Evolutionary conservation across 2,113 vertebrate genomes (phyloP), one percentile per base, ranked within the genome.

Genomic region (Phalacrocorax carbo): DNA sequence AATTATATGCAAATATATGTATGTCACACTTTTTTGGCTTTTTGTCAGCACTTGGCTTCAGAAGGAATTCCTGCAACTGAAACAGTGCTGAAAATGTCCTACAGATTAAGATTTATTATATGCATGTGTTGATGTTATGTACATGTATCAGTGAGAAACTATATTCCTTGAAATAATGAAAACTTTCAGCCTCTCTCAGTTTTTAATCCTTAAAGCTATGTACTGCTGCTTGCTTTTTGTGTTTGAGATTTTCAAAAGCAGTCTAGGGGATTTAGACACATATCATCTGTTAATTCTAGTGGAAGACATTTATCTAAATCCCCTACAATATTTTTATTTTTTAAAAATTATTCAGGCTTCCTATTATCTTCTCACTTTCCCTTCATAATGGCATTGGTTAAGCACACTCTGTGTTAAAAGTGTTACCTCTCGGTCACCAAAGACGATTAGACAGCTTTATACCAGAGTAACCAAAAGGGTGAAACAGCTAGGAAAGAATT

Each of bases 391-490:
- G 46, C 61, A 86, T 21, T 82, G 72, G 55, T 75, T 86, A 84
- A 80, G 55, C 71, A 77, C 12, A 80, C 54, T 6, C 65, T 25
- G 27, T 48, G 51, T 94, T 73, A 78, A 42, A 86, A 92, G 76
- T 55, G 57, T 49, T 61, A 85, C 77, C 52, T 76, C 73, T 70
- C 8, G n/a, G 65, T 58, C 89, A 89, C 73, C 2, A 2, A 85
- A 83, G 66, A 90, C 46, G 83, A 89, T 93, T 91, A 94, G 25
- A 79, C 44, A 85, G 60, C 62, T 94, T 94, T 87, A 48, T 46
- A 85, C 13, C 49, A 72, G 32, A 66, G 54, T 29, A 95, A 87
- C 15, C 16, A 80, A 79, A 91, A 69, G 25, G 21, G 40, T 40
- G 25, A 88, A 86, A 61, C 25, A 82, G 65, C 17, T 73, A 86